Conservation (phyloP, 2,797 vertebrate genomes). For the Toxotes lorentzi region DNA sequence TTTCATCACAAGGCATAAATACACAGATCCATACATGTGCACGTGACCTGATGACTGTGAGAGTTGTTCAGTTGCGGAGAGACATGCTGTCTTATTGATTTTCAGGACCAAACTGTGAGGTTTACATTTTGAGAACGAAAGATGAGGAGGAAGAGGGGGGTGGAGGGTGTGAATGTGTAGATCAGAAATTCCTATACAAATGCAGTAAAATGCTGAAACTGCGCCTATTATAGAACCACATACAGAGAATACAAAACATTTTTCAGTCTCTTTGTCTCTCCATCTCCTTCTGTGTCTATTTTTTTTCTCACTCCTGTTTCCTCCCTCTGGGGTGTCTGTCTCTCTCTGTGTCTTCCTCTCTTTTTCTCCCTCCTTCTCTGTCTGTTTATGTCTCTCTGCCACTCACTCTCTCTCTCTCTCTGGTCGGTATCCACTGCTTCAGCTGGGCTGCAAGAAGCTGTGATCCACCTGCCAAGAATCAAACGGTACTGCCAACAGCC, state of each 20-base stretch:
- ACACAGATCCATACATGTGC: conserved; percentile 25
- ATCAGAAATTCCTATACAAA: conserved; percentile 43
- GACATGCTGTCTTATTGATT: conserved; percentile 75
- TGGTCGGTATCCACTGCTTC: conserved; percentile 70
- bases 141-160: conserved; percentile 38
- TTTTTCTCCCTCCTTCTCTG: conserved; percentile 27
- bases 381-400: conserved; percentile 46
- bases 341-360: conserved; percentile 34
- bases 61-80: conserved; percentile 67
- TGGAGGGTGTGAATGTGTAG: conserved; percentile 21
- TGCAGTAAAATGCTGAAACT: conserved; percentile 9
- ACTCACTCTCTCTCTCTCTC: conserved; percentile 36
- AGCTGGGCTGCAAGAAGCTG: conserved; percentile 78
- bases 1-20: conserved; percentile 30
- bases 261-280: conserved; percentile 43
- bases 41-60: conserved; percentile 65
- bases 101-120: conserved; percentile 64
- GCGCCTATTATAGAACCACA: conserved; percentile 5
- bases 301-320: conserved; percentile 54
- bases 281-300: conserved; percentile 52
- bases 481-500: conserved; percentile 77
- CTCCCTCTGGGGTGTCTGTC: conserved; percentile 49
- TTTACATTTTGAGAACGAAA: conserved; percentile 67
- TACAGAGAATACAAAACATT: conserved; percentile 29
- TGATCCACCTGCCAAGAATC: conserved; percentile 85